Base-by-base conservation (phyloP, 2,888 invertebrate species). In the Nomada goodeniana region DNA sequence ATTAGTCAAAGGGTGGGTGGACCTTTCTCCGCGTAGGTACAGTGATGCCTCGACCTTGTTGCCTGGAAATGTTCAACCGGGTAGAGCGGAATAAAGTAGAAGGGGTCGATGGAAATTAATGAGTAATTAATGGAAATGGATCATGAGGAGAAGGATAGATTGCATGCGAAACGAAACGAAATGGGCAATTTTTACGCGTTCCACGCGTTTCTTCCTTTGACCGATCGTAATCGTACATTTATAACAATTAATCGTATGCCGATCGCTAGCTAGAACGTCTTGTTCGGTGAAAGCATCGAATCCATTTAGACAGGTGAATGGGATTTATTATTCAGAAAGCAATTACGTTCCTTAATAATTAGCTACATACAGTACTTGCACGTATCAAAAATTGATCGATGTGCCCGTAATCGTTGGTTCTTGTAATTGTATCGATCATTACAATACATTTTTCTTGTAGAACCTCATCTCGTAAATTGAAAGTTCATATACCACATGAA, bases 261-360 rank as follows among this genome's bases (percentile, higher is more conserved):
- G 61, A 68, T 78, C 36, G 18, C 13, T n/a, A 5, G 29, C 50
- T 29, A 23, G 29, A 50, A 18, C 15, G 52, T 26, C 20, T 36
- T 20, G 60, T 70, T 79, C 20, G 15, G 80, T 68, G 80, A 80
- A 80, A 80, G 79, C 79, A n/a, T 13, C 53, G 60, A 20, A 44
- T 47, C 47, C 76, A 26, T 64, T 79, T 55, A 44, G 47, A 36
- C 44, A 20, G 72, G 52, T 44, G 29, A 26, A 20, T n/a, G 50
- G 23, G 47, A 68, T 67, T 80, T 79, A 36, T 50, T 36, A 44
- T 68, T 42, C 20, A n/a, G 7, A 9, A 3, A 13, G 52, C 44
- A 75, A 78, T 67, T 61, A 44, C 65, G 26, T 71, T 50, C 68
- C 50, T 36, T 65, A 60, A 67, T 72, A 29, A 67, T 72, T 44